Conservation (phyloP, 2,797 vertebrate genomes). For the Sciaenops ocellatus region DNA sequence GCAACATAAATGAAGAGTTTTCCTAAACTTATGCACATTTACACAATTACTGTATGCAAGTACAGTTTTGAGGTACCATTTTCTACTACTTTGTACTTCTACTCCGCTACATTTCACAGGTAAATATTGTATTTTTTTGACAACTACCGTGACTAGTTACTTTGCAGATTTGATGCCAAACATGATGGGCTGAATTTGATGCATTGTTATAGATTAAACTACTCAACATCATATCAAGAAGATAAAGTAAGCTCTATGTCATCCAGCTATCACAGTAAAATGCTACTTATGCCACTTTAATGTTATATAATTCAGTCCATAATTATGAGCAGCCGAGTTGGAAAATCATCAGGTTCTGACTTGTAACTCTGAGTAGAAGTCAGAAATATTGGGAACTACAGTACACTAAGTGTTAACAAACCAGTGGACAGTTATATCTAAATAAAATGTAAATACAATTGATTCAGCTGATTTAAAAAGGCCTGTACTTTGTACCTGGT, state of each 20-base stretch:
- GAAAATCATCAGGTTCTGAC: neutral
- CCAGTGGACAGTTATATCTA: too few species aligned
- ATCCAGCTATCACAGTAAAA: neutral
- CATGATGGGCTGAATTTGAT: too few species aligned
- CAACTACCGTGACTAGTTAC: too few species aligned
- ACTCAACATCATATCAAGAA: neutral
- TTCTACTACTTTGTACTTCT: too few species aligned
- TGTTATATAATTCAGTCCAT: neutral
- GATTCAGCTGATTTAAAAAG: too few species aligned
- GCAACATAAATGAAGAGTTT: too few species aligned
- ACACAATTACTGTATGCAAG: too few species aligned
- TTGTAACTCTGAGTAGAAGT: neutral
- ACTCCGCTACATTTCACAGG: neutral
- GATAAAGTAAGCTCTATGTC: neutral
- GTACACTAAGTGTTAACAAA: neutral
- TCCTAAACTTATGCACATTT: too few species aligned
- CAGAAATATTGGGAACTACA: too few species aligned
- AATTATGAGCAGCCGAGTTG: neutral
- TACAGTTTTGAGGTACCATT: too few species aligned
- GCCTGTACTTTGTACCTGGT: too few species aligned
- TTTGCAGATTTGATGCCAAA: neutral
- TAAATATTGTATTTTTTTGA: neutral
- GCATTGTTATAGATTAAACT: neutral
- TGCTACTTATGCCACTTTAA: neutral
- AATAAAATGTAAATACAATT: too few species aligned